Percentiles rank a stretch among this genome's conserved stretches.
These are phyloP conservation scores for Neotragus pygmaeus DNA, from an alignment of 2,113 vertebrate species.

Conservation along the genomic window DNA sequence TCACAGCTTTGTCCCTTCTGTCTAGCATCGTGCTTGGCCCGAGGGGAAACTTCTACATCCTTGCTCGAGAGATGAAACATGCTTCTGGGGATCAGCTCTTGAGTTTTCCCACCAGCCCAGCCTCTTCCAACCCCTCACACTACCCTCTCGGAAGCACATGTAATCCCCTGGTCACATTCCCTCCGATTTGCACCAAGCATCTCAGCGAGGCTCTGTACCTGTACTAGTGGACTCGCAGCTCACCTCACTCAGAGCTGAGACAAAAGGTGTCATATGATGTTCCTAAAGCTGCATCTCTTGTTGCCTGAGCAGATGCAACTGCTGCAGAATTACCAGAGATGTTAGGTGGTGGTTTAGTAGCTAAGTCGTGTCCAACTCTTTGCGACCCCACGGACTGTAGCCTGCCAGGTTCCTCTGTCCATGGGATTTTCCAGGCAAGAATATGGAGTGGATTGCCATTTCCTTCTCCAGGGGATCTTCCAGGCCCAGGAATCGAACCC, in stretches of 20 bases:
- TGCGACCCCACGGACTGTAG: neutral
- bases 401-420: neutral
- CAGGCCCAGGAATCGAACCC: neutral
- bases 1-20: neutral
- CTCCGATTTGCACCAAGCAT: neutral
- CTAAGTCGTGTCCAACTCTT: neutral
- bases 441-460: neutral
- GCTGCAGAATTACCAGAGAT: neutral
- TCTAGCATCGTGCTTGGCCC: accelerated
- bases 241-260: neutral
- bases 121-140: neutral
- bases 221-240: neutral
- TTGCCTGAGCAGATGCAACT: neutral
- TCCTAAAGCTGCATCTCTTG: neutral
- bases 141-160: neutral
- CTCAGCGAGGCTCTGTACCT: neutral
- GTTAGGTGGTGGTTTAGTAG: neutral
- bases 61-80: neutral
- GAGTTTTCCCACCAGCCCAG: neutral
- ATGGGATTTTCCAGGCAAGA: neutral
- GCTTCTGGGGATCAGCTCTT: neutral
- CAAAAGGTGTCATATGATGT: neutral
- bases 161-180: neutral
- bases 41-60: neutral
- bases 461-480: neutral